Conservation (phyloP, 2,888 invertebrate species). For the Trissoscelio sp. region DNA sequence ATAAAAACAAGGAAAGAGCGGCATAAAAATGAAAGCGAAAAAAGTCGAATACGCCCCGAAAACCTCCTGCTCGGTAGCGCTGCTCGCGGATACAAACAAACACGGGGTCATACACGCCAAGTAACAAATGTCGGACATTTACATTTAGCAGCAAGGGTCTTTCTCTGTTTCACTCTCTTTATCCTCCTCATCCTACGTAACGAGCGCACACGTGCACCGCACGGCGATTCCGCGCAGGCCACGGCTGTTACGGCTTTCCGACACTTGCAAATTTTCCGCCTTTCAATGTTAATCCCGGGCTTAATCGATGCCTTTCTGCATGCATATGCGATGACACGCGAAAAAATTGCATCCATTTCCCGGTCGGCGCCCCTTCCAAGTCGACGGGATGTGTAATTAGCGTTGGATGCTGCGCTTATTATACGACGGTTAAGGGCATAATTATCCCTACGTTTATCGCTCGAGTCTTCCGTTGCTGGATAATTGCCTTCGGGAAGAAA, state of each 20-base stretch:
- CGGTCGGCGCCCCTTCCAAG: not conserved
- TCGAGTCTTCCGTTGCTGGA: slow-evolving; percentile 42
- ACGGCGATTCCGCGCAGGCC: slow-evolving; percentile 65
- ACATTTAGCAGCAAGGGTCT: slow-evolving; percentile 79
- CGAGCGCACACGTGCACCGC: slow-evolving; percentile 70
- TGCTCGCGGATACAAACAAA: slow-evolving; percentile 78
- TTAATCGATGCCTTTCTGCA: slow-evolving; percentile 74
- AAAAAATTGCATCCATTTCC: slow-evolving; percentile 59
- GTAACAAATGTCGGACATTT: slow-evolving; percentile 82
- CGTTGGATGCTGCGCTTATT: slow-evolving; percentile 56
- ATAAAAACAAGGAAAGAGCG: slow-evolving; percentile 73
- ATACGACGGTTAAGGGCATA: slow-evolving; percentile 50
- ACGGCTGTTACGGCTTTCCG: slow-evolving; percentile 68
- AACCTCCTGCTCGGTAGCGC: slow-evolving; percentile 56
- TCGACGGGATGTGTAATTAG: slow-evolving; percentile 36
- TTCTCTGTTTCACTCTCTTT: slow-evolving; percentile 35
- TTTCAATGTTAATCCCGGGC: slow-evolving; percentile 75
- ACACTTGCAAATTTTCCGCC: slow-evolving; percentile 77
- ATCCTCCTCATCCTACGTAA: slow-evolving; percentile 63
- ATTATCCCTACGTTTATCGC: slow-evolving; percentile 60
- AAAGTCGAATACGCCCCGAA: slow-evolving; percentile 64
- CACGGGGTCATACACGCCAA: slow-evolving; percentile 79
- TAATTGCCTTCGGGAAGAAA: slow-evolving; percentile 66
- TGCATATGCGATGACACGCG: slow-evolving; percentile 71
- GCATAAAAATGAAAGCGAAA: slow-evolving; percentile 73